Evolutionary conservation across 2,888 invertebrate species (phyloP).

Genomic region (Bembecia ichneumoniformis): DNA sequence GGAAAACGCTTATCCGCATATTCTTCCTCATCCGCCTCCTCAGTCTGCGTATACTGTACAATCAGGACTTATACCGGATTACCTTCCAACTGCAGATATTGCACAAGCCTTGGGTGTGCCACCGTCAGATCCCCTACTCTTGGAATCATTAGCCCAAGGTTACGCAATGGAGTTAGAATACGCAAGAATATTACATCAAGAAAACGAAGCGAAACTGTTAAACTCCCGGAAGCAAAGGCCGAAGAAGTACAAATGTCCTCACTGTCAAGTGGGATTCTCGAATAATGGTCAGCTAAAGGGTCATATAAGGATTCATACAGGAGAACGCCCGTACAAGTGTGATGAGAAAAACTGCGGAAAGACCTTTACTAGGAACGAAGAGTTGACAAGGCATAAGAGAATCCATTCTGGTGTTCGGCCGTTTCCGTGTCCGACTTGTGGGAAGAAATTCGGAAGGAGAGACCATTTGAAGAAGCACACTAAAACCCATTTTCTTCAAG

Average conservation of each 20-base stretch:
- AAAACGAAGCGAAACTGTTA: conserved; percentile 77
- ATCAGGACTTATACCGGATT: conserved; percentile 42
- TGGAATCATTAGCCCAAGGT: conserved; percentile 65
- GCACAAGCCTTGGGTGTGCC: conserved; percentile 62
- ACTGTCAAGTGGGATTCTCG: conserved; percentile 92
- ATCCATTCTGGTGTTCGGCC: conserved; percentile 91
- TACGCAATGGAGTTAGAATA: conserved; percentile 79
- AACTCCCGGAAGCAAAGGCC: conserved; percentile 84
- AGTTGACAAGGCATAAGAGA: conserved; percentile 90
- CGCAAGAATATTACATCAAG: conserved; percentile 78
- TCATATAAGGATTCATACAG: conserved; percentile 92
- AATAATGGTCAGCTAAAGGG: conserved; percentile 94
- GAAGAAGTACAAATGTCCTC: conserved; percentile 92
- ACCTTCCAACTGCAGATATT: conserved; percentile 49
- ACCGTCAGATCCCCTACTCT: conserved; percentile 57
- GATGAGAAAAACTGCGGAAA: conserved; percentile 89
- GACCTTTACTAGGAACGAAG: conserved; percentile 92
- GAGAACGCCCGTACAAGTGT: conserved; percentile 91
- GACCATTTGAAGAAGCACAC: conserved; percentile 96
- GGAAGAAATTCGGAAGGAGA: conserved; percentile 92
- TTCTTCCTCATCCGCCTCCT: neutral
- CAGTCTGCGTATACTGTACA: conserved; percentile 18
- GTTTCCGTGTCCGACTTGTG: conserved; percentile 88
- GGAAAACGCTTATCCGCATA: neutral
- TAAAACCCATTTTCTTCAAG: conserved; percentile 82